Base-by-base conservation (phyloP, 2,888 invertebrate species). In the Gastrophysa polygoni region DNA sequence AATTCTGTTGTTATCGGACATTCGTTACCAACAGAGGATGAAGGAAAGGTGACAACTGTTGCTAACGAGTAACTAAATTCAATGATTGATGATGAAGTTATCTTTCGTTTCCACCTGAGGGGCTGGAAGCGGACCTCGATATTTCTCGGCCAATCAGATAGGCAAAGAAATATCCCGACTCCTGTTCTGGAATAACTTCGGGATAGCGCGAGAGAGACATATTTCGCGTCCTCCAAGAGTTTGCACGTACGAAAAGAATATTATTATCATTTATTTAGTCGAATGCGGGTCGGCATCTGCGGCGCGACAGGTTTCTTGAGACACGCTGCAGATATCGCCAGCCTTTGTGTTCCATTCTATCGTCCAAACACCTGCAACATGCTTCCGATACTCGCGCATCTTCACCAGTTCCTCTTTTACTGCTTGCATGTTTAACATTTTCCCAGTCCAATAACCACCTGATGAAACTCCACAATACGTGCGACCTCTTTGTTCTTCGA, bases 241-340 rank as follows among this genome's bases (percentile, higher is more conserved):
- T 43, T 10, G 43, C 54, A 21, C 16, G 43, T 14, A 54, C 24
- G 43, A 54, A 34, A 24, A 28, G 44, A 54, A 43, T 34, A 54
- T 24, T 21, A 4, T 54, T 16, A 57, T 48, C 32, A 34, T 57
- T 57, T 52, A 54, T 58, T 55, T 60, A 34, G 38, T 56, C 58
- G 57, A 50, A 48, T 57, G 32, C 50, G 43, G 38, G 61, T 50
- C 50, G 51, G 38, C 57, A 67, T 76, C 74, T 71, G 76, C 72
- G 74, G 75, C 78, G 80, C 76, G 80, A 80, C 71, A 80, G 72
- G 70, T 75, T 76, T 68, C 71, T 75, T 72, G 73, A 77, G 79
- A 77, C 79, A 77, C 80, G 78, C 76, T 74, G 76, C 75, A 74
- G 76, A 76, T 77, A 71, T 71, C 68, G 71, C 57, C 54, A 57